Conservation (phyloP, 2,113 vertebrate genomes). For the Asarcornis scutulata region DNA sequence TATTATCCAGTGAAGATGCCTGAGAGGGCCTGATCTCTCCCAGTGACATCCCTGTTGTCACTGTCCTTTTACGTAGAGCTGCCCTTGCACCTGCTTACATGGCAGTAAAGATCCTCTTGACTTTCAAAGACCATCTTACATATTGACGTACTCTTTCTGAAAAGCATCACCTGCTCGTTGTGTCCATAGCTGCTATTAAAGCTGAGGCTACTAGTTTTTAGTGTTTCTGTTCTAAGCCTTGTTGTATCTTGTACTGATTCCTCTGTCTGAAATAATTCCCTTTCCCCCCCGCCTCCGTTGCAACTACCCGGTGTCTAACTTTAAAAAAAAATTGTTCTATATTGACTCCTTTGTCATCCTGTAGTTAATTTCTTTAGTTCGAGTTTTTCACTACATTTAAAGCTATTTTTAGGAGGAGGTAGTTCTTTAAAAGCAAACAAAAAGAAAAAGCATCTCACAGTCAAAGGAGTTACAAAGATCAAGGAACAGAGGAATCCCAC, state of each 20-base stretch:
- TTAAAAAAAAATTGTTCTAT: neutral
- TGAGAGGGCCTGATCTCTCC: neutral
- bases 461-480: conserved; percentile 33
- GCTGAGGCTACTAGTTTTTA: neutral
- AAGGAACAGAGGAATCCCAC: conserved; percentile 52
- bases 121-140: neutral
- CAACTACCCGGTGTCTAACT: neutral
- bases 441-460: neutral
- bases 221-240: neutral
- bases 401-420: conserved; percentile 15
- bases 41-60: neutral
- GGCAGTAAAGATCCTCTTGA: neutral
- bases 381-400: neutral
- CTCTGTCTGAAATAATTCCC: neutral
- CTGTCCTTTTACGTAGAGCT: neutral
- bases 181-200: neutral
- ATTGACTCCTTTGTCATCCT: neutral
- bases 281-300: neutral
- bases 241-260: neutral
- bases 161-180: neutral
- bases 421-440: neutral
- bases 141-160: neutral
- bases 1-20: neutral
- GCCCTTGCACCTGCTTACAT: neutral
- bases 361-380: neutral